Evolutionary conservation across 2,113 vertebrate species (phyloP), one percentile per base, ranked within the genome.

Genomic region (Sterna hirundo): DNA sequence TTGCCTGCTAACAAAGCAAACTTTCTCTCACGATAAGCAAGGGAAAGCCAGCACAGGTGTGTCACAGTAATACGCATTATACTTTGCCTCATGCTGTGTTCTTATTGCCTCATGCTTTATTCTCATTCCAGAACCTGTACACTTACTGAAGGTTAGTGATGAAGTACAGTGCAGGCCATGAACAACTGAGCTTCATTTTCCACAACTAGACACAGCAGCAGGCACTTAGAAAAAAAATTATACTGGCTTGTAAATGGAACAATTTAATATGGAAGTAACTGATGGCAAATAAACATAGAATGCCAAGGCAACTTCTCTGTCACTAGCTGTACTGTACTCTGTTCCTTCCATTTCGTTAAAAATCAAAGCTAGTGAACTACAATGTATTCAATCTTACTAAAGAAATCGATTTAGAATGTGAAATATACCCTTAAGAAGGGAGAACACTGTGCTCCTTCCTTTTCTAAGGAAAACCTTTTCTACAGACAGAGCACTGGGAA

Each of bases 171-270:
- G 25, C 62, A 80, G 89, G 78, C 88, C 86, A 89, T 76, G 94
- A 97, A 93, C 69, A 94, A 93, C 66, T 51, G 27, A 95, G 77
- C 74, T 92, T 92, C 57, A 69, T 92, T 94, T 96, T 80, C 81
- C 70, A 69, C 78, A 85, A 74, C 74, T 74, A 94, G 74, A 87
- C 3, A 0, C 57, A 96, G 46, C 70, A 91, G 86, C 40, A 85
- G 86, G 54, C 36, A 51, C 86, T 93, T 66, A 55, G 65, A 75
- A 94, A 93, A 93, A 89, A 85, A 66, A 74, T 32, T 65, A 92
- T 49, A 79, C 74, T 82, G 36, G 32, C 85, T 92, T 92, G 92
- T 92, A 94, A 95, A 90, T 77, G 74, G 61, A 96, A 89, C 83
- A 83, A 83, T 83, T 90, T 93, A 90, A 85, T 93, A 93, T 44